phyloP scores from a whole-genome alignment of 1,140 invertebrate genomes.

The Ylistrum balloti region DNA sequence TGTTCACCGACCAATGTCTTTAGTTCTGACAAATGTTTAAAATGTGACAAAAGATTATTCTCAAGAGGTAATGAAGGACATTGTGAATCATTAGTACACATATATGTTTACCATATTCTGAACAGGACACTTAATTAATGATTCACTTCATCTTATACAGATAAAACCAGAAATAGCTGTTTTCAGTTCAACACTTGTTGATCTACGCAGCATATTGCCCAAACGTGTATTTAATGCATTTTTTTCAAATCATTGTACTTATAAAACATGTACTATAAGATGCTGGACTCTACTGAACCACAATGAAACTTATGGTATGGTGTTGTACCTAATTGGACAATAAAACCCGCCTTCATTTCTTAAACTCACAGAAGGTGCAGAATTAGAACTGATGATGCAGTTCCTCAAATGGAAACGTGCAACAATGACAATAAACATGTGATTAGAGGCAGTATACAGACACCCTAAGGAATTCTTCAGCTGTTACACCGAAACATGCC shows the following conservation, averaged over 20 bases:
- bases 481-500: not conserved
- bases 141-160: no score
- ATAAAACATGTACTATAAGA: not conserved
- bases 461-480: not conserved
- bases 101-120: not conserved
- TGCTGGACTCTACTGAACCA: not conserved
- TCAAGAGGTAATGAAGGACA: not conserved
- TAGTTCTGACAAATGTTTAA: not conserved
- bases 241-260: not conserved
- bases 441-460: not conserved
- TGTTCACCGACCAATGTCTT: not conserved
- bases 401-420: not conserved
- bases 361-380: not conserved
- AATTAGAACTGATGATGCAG: slow-evolving; percentile 25
- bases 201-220: not conserved
- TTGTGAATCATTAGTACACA: not conserved
- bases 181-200: not conserved
- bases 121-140: no score
- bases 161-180: not conserved
- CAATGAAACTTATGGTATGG: not conserved
- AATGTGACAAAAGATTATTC: not conserved
- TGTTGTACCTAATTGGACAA: slow-evolving; percentile 9
- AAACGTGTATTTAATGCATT: not conserved
- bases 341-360: not conserved
- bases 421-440: slow-evolving; percentile 33